Conservation (phyloP, 2,797 vertebrate species). For the Hippoglossus hippoglossus region DNA sequence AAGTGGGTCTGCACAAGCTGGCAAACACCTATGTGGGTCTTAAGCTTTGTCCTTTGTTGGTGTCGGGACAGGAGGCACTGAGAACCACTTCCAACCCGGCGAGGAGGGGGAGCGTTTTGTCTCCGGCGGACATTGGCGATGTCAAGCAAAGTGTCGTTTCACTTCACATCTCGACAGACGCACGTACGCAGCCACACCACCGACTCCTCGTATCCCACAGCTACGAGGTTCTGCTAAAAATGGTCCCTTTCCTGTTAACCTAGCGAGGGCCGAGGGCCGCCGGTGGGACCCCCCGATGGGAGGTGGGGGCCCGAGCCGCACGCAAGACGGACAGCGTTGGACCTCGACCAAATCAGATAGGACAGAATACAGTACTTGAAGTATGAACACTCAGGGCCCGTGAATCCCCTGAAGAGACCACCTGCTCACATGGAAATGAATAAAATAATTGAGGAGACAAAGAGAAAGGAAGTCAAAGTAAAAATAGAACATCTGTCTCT, state of each 20-base stretch:
- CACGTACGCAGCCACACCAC: conserved; percentile 4
- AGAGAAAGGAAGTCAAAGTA: conserved; percentile 39
- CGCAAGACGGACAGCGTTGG: conserved; percentile 44
- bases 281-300: conserved; percentile 35
- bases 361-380: conserved; percentile 63
- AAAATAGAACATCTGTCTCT: conserved; percentile 41
- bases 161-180: conserved; percentile 2
- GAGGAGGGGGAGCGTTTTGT: conserved; percentile 28
- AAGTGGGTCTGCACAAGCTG: conserved; percentile 52
- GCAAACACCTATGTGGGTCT: conserved; percentile 62
- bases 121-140: conserved; percentile 22
- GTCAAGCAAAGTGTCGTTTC: conserved; percentile 36
- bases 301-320: conserved; percentile 30
- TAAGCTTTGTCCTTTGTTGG: conserved; percentile 56
- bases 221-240: conserved; percentile 54
- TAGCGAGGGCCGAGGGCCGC: conserved; percentile 24
- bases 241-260: conserved; percentile 68
- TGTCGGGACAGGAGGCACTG: conserved; percentile 29
- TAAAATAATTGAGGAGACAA: conserved; percentile 28
- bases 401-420: conserved; percentile 53
- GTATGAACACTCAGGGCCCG: conserved; percentile 49
- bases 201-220: conserved; percentile 6
- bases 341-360: conserved; percentile 76
- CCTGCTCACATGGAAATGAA: conserved; percentile 44
- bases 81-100: conserved; percentile 26